Evolutionary conservation across 1,140 invertebrate species (phyloP).

Genomic region (Palaemon carinicauda): DNA sequence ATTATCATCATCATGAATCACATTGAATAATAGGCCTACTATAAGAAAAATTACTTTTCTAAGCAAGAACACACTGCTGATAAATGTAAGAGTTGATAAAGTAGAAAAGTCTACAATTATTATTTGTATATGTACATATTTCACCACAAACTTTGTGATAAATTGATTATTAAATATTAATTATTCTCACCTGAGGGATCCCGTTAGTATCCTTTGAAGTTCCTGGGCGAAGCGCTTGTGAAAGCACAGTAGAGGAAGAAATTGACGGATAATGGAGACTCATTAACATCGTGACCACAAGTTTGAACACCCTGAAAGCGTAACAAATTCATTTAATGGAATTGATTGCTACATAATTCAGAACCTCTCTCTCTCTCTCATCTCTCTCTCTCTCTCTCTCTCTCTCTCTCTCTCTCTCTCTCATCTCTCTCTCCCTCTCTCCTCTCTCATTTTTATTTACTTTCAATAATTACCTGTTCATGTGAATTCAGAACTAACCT

Average conservation of each 20-base stretch:
- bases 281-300: constrained; percentile 45
- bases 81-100: no score
- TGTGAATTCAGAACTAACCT: no score
- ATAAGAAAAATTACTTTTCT: no score
- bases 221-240: constrained; percentile 44
- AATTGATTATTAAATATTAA: no score
- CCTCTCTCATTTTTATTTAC: neutral
- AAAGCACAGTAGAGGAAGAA: constrained; percentile 54
- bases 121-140: no score
- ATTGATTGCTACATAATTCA: no score
- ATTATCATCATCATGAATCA: no score
- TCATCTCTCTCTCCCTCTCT: neutral
- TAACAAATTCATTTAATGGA: neutral
- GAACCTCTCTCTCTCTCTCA: neutral
- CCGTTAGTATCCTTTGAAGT: neutral
- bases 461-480: neutral
- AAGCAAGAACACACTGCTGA: no score
- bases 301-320: constrained; percentile 46
- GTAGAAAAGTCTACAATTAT: no score
- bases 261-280: constrained; percentile 52
- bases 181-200: neutral
- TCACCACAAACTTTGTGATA: no score
- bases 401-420: neutral
- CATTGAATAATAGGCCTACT: no score
- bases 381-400: neutral